Conservation (phyloP, 2,888 invertebrate genomes). For the Conops quadrifasciatus region DNA sequence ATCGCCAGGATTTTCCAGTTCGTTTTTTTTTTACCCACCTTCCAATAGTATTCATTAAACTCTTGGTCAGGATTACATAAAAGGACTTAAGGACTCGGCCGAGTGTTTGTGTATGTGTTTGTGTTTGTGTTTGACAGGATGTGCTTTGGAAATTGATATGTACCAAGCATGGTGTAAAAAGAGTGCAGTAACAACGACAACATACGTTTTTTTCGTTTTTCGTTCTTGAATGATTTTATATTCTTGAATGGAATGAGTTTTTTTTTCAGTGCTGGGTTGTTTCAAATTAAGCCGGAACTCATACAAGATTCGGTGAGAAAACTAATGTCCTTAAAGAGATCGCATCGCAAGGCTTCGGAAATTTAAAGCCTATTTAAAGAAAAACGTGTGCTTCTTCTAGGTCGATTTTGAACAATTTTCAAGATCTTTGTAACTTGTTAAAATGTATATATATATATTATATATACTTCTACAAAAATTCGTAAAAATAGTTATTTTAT, state of each 20-base stretch:
- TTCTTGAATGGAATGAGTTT: conserved; percentile 3
- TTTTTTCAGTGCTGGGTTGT: not conserved
- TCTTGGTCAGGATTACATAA: conserved; percentile 17
- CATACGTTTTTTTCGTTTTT: not conserved
- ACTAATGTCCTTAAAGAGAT: conserved; percentile 25
- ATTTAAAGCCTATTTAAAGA: not conserved
- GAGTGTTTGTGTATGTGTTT: not conserved
- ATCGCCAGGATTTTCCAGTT: conserved; percentile 13
- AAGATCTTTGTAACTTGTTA: not conserved
- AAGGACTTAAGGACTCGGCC: too few relatives aligned
- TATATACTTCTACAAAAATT: too few relatives aligned
- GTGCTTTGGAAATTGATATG: not conserved
- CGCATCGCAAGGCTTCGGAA: not conserved
- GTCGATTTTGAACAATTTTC: not conserved
- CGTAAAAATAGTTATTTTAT: not conserved
- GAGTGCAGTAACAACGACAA: not conserved
- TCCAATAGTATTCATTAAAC: not conserved
- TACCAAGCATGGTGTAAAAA: too few relatives aligned
- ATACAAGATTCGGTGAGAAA: conserved; percentile 23
- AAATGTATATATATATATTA: too few relatives aligned
- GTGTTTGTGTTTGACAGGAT: conserved; percentile 3
- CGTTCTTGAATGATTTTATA: too few relatives aligned
- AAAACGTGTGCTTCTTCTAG: not conserved
- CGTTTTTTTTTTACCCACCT: too few relatives aligned
- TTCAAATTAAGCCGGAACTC: conserved; percentile 28